These are phyloP conservation scores for Montipora sp. DNA, from an alignment of 64 coral and sea anemone genomes.

Conservation along the genomic window DNA sequence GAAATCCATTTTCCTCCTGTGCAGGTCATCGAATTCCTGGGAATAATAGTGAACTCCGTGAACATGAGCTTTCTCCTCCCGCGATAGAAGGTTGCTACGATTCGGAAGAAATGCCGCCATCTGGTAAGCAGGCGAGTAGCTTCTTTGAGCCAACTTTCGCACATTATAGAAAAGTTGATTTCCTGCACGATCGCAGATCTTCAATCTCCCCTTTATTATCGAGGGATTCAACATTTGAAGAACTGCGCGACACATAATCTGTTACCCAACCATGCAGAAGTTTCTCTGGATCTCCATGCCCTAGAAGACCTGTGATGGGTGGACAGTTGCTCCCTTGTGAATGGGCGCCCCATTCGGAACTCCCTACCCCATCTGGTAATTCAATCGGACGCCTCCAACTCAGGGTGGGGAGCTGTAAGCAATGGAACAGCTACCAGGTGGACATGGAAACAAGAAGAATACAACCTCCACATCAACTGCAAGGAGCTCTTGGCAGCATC, in stretches of 20 bases:
- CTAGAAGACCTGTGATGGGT: too few relatives aligned
- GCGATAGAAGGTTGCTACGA: not conserved
- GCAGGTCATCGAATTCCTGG: conserved; percentile 16
- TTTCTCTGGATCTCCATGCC: too few relatives aligned
- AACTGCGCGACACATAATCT: not conserved
- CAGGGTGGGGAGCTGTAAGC: too few relatives aligned
- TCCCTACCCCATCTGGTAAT: too few relatives aligned
- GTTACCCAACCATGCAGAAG: too few relatives aligned
- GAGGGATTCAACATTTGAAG: not conserved
- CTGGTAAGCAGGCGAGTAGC: not conserved
- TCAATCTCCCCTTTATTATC: conserved; percentile 31
- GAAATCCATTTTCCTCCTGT: conserved; percentile 15
- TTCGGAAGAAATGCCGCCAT: not conserved
- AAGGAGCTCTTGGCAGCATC: too few relatives aligned
- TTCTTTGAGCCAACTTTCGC: conserved; percentile 21
- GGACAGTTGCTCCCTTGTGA: too few relatives aligned
- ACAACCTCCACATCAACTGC: too few relatives aligned
- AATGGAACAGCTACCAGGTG: too few relatives aligned
- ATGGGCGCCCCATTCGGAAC: too few relatives aligned
- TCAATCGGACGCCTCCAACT: too few relatives aligned
- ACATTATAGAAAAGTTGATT: conserved; percentile 39
- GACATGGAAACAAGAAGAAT: too few relatives aligned
- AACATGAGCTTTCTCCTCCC: conserved; percentile 35
- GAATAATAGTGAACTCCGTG: not conserved
- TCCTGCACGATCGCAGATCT: conserved; percentile 6